Base-by-base conservation (phyloP, 2,888 invertebrate genomes). In the Lypha dubia region DNA sequence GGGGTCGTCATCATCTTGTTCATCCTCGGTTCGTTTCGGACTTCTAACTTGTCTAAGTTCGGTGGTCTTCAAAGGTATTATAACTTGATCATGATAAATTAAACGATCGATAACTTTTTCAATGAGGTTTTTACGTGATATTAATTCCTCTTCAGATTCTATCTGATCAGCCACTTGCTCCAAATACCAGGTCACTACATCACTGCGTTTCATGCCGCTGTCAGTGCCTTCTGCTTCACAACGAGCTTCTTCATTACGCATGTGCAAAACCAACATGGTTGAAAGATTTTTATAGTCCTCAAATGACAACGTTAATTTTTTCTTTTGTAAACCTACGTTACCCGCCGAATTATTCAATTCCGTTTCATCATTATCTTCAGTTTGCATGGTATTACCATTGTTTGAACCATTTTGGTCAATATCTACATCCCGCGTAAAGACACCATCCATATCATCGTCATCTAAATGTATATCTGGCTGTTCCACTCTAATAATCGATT, bases 401-500 rank as follows among this genome's bases (percentile, higher is more conserved):
- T 44, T 56, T 6, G 85, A 86, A 83, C 88, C 89, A 81, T 92
- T 89, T 7, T 94, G 68, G 4, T 76, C 94, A 87, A 93, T 92
- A 32, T 94, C 93, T 0, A 87, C 84, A 84, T 87, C 87, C 17
- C 94, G 94, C 92, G 94, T 93, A 49, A 92, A 89, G 24, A 89
- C 92, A 70, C 89, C 89, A 0, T 94, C 93, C 32, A 90, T 90
- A 53, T 93, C 93, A 46, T 97, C 97, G 82, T 97, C 97, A 71
- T 97, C 97, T 85, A 99, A 93, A 90, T 98, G 96, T 70, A 99
- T 97, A 90, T 99, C 99, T 0, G 99, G 99, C 89, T 99, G 98
- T 89, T 99, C 99, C 20, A 99, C 98, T 49, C 99, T 95, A 87
- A 99, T 98, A 86, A 99, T 98, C 0, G 98, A 98, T 90, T 98